phyloP scores from a whole-genome alignment of 2,797 vertebrate genomes.

The Galagoides demidoff region DNA sequence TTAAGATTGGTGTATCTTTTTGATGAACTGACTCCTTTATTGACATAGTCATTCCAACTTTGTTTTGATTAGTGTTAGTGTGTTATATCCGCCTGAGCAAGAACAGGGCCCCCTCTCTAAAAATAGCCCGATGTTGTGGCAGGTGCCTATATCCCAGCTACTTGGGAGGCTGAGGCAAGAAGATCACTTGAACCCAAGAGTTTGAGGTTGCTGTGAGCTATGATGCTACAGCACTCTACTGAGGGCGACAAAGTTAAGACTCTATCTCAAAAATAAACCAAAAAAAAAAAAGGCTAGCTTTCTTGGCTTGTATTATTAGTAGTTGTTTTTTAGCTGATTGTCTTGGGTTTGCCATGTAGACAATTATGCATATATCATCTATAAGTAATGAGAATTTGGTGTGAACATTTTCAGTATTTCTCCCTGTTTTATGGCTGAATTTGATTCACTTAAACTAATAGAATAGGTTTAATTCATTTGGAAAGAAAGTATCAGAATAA shows the following conservation, averaged over 20 bases:
- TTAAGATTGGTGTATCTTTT: neutral
- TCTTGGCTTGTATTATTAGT: neutral
- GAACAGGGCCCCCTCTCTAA: too few species aligned
- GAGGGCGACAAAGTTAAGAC: too few species aligned
- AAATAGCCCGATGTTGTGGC: too few species aligned
- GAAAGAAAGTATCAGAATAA: neutral
- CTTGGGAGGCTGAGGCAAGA: too few species aligned
- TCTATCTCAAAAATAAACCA: too few species aligned
- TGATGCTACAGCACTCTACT: too few species aligned
- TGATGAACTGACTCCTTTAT: neutral
- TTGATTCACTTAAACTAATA: neutral
- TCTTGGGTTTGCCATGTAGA: neutral
- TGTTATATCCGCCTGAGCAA: neutral
- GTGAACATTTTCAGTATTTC: slow-evolving; percentile 37
- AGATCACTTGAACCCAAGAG: too few species aligned
- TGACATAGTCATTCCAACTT: neutral
- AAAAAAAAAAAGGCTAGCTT: neutral
- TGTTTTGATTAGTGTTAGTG: neutral
- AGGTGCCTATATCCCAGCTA: too few species aligned
- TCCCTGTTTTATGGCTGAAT: slow-evolving; percentile 11
- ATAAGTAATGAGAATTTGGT: neutral
- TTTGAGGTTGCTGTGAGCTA: too few species aligned
- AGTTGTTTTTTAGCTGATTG: neutral
- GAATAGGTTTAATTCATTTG: slow-evolving; percentile 2
- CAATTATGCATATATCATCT: neutral